Evolutionary conservation across 2,888 invertebrate genomes (phyloP).

Genomic region (Cryptosula pallasiana): DNA sequence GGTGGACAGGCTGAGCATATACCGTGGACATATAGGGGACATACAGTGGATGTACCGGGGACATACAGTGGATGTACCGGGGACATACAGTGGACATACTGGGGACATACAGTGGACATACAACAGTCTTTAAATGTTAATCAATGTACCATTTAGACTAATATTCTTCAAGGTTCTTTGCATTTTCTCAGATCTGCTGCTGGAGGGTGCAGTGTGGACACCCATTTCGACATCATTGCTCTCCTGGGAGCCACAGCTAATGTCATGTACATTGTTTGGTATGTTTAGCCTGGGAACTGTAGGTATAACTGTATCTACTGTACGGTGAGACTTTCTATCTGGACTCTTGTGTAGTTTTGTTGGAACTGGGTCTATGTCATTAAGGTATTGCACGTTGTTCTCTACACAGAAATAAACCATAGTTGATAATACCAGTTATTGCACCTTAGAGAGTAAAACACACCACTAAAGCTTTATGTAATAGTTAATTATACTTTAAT

Average conservation of each 20-base stretch:
- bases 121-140: too few relatives aligned
- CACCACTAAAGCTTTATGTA: too few relatives aligned
- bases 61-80: too few relatives aligned
- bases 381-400: conserved; percentile 2
- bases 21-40: too few relatives aligned
- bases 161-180: conserved; percentile 17
- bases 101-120: too few relatives aligned
- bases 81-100: too few relatives aligned
- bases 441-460: too few relatives aligned
- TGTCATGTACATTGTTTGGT: background rate
- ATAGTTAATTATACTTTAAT: too few relatives aligned
- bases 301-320: conserved; percentile 19
- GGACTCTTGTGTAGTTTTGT: background rate
- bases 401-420: too few relatives aligned
- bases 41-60: too few relatives aligned
- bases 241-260: background rate
- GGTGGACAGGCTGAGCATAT: too few relatives aligned
- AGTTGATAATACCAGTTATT: too few relatives aligned
- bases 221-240: background rate
- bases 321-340: background rate
- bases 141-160: conserved; percentile 21
- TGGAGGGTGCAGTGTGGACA: background rate
- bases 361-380: background rate
- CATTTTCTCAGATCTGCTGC: conserved; percentile 18
- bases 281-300: conserved; percentile 16